phyloP scores from a whole-genome alignment of 2,888 invertebrate genomes.

The Sinelater perroti region DNA sequence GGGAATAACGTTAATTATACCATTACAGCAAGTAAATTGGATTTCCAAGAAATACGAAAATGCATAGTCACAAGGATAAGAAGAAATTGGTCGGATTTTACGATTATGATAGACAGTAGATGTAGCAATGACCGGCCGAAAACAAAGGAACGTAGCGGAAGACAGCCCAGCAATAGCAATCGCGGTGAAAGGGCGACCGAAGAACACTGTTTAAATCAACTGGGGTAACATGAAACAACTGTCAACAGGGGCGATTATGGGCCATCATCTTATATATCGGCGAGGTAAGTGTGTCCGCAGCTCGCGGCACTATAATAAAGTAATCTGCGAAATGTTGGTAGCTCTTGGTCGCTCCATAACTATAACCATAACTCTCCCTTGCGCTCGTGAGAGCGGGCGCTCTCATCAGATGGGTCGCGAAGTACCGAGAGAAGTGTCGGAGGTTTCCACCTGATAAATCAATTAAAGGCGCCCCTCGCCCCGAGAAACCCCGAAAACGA shows the following conservation, averaged over 20 bases:
- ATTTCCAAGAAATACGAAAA: background rate
- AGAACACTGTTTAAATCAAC: constrained; percentile 59
- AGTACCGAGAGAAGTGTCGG: constrained; percentile 51
- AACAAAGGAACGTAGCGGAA: constrained; percentile 41
- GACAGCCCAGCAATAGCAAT: constrained; percentile 49
- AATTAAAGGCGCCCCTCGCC: constrained; percentile 48
- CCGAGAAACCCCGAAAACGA: constrained; percentile 42
- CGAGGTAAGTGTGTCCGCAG: constrained; percentile 58
- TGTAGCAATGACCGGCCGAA: too few species aligned
- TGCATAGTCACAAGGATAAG: too few species aligned
- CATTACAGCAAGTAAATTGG: background rate
- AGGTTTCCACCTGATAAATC: constrained; percentile 60
- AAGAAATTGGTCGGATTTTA: too few species aligned
- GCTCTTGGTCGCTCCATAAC: constrained; percentile 58
- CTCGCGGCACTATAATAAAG: constrained; percentile 59
- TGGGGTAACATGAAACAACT: constrained; percentile 58
- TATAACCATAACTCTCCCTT: constrained; percentile 60
- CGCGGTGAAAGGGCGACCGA: constrained; percentile 49
- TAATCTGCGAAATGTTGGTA: constrained; percentile 60
- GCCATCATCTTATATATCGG: constrained; percentile 59
- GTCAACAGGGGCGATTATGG: constrained; percentile 59
- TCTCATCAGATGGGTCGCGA: constrained; percentile 50
- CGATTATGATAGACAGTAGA: constrained; percentile 6
- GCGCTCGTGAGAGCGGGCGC: constrained; percentile 44
- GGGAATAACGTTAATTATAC: background rate